These are phyloP conservation scores for Gasterosteus nipponicus DNA, from an alignment of 2,113 vertebrate genomes.

Conservation along the genomic window DNA sequence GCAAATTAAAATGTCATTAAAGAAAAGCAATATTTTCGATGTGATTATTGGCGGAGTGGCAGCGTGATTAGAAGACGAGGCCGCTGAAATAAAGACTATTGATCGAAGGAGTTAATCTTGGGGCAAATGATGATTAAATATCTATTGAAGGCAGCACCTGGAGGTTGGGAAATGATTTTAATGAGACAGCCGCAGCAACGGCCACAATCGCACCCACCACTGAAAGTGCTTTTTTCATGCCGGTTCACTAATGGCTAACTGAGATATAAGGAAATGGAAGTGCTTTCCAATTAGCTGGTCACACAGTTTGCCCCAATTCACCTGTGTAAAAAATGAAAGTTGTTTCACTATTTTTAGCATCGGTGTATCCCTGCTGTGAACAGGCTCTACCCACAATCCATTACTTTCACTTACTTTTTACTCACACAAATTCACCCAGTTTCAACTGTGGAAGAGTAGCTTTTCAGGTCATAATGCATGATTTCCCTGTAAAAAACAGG, in stretches of 20 bases:
- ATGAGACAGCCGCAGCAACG: conserved; percentile 31
- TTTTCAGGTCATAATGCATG: background rate
- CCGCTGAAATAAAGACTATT: conserved; percentile 40
- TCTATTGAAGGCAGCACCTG: conserved; percentile 33
- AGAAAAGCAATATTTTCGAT: conserved; percentile 29
- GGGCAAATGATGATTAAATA: conserved; percentile 39
- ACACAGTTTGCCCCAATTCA: conserved; percentile 27
- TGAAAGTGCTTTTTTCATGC: conserved; percentile 32
- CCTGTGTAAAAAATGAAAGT: conserved; percentile 3
- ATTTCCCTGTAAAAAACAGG: background rate
- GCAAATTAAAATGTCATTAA: conserved; percentile 52
- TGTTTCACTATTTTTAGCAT: conserved; percentile 8
- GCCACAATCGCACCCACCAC: conserved; percentile 48
- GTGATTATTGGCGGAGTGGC: background rate
- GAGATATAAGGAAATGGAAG: conserved; percentile 28
- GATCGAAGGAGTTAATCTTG: conserved; percentile 45
- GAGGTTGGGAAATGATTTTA: conserved; percentile 39
- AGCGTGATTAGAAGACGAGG: conserved; percentile 1
- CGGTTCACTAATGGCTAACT: conserved; percentile 36
- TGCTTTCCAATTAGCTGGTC: conserved; percentile 29
- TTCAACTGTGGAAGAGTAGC: background rate
- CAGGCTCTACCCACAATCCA: conserved; percentile 28
- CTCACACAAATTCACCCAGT: background rate
- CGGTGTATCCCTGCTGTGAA: background rate
- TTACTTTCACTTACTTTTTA: conserved; percentile 33